These are phyloP conservation scores for Muscicapa adusta DNA, from an alignment of 2,113 vertebrate genomes.

Conservation along the genomic window DNA sequence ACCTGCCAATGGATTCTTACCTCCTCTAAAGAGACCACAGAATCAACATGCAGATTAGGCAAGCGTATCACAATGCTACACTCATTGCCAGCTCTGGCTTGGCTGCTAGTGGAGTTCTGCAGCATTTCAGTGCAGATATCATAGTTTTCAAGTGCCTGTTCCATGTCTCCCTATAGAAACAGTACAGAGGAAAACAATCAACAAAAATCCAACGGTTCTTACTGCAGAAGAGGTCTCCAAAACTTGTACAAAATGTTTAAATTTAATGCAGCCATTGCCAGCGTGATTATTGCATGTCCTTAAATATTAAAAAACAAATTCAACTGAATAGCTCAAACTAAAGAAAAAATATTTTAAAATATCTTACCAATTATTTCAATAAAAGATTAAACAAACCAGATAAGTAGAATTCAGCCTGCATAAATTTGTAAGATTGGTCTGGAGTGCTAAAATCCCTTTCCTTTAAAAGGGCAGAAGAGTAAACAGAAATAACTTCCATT, in stretches of 20 bases:
- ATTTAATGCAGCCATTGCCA: not conserved
- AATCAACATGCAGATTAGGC: conserved; percentile 88
- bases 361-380: not conserved
- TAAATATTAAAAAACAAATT: not conserved
- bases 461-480: not conserved
- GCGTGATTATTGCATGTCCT: not conserved
- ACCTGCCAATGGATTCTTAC: conserved; percentile 59
- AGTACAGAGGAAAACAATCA: not conserved
- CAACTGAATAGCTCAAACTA: not conserved
- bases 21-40: conserved; percentile 90
- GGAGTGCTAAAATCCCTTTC: not conserved
- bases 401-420: not conserved
- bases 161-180: conserved; percentile 88
- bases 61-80: conserved; percentile 73
- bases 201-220: not conserved
- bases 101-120: conserved; percentile 70
- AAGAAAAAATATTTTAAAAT: not conserved
- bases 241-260: not conserved
- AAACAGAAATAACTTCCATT: not conserved
- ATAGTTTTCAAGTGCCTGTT: conserved; percentile 93
- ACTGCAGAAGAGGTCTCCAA: not conserved
- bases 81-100: conserved; percentile 57
- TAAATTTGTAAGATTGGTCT: not conserved
- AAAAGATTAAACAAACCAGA: not conserved
- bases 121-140: conserved; percentile 89